Conservation (phyloP, 1,140 invertebrate species). For the Microplitis mediator region DNA sequence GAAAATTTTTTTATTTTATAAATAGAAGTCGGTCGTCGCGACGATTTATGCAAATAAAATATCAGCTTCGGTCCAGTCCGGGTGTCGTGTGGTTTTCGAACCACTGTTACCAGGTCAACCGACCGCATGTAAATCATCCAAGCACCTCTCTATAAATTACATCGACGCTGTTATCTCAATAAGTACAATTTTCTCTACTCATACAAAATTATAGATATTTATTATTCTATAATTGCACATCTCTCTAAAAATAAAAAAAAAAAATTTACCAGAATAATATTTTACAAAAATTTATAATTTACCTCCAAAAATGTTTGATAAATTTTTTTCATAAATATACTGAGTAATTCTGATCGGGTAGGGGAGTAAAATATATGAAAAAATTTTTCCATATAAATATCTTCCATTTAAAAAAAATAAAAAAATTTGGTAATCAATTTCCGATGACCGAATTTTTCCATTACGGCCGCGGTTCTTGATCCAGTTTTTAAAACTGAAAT, state of each 20-base stretch:
- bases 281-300: no score
- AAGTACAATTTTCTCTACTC: background rate
- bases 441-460: no score
- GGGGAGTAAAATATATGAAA: no score
- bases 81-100: background rate
- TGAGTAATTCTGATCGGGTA: background rate
- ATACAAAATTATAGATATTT: no score
- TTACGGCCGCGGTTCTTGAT: no score
- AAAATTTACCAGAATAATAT: no score
- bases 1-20: no score
- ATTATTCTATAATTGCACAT: background rate
- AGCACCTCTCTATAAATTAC: background rate
- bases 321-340: background rate
- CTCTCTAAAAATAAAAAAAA: background rate
- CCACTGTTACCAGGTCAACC: constrained; percentile 2
- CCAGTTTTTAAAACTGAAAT: no score
- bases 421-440: no score
- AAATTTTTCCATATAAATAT: no score
- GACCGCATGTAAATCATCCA: background rate
- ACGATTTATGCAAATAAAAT: constrained; percentile 3
- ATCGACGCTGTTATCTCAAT: constrained; percentile 1
- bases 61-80: background rate
- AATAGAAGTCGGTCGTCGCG: background rate
- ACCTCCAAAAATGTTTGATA: no score
- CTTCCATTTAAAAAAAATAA: no score